Conservation (phyloP, 2,797 vertebrate species). For the Rhinophrynus dorsalis region DNA sequence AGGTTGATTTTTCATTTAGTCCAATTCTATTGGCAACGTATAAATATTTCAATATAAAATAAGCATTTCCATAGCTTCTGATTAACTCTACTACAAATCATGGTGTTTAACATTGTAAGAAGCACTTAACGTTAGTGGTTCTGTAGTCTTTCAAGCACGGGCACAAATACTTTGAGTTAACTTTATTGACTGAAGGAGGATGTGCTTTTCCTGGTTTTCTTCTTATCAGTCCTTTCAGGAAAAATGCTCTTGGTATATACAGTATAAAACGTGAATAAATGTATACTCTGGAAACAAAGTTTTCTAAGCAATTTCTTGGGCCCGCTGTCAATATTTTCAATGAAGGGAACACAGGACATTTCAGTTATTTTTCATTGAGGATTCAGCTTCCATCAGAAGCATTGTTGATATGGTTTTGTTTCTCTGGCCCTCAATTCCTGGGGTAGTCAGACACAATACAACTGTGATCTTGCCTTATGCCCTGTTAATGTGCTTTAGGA, state of each 20-base stretch:
- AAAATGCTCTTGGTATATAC: slow-evolving; percentile 13
- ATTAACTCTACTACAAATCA: not conserved
- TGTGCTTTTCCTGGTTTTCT: not conserved
- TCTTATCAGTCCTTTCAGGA: not conserved
- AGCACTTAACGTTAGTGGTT: not conserved
- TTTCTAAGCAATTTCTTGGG: slow-evolving; percentile 4
- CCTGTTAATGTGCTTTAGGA: slow-evolving; percentile 72
- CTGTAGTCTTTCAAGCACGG: slow-evolving; percentile 14
- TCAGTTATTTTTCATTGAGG: not conserved
- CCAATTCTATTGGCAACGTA: not conserved
- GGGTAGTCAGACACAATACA: slow-evolving; percentile 3
- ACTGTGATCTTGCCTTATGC: slow-evolving; percentile 3
- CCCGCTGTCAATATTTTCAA: slow-evolving; percentile 20
- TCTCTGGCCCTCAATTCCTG: not conserved
- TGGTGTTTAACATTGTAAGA: slow-evolving; percentile 8
- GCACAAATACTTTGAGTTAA: slow-evolving; percentile 20
- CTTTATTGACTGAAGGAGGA: not conserved
- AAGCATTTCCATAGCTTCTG: slow-evolving; percentile 32
- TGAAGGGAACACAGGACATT: slow-evolving; percentile 4
- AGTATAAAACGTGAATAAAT: slow-evolving; percentile 1
- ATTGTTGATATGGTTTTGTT: not conserved
- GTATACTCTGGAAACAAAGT: not conserved
- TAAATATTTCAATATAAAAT: slow-evolving; percentile 38
- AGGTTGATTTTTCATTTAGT: not conserved
- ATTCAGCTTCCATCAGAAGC: not conserved